phyloP scores from a whole-genome alignment of 2,113 vertebrate species.

The Mormyrus lacerda region DNA sequence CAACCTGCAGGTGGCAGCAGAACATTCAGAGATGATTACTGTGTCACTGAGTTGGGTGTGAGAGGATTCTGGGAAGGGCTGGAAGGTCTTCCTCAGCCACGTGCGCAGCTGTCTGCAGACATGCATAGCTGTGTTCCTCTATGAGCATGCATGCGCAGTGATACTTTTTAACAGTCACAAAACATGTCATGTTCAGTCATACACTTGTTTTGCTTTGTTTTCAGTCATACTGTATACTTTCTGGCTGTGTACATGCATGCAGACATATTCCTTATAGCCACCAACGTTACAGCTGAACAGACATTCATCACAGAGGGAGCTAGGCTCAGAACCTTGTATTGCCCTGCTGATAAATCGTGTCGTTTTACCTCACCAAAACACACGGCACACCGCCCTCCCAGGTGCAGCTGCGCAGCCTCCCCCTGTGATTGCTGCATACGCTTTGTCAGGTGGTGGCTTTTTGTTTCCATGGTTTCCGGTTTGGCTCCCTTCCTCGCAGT shows the following conservation, averaged over 20 bases:
- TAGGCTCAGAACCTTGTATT: not conserved
- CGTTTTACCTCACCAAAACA: not conserved
- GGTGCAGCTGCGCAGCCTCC: conserved; percentile 29
- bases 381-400: not conserved
- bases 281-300: not conserved
- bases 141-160: not conserved
- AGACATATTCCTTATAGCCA: not conserved
- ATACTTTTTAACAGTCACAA: not conserved
- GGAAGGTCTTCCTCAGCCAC: not conserved
- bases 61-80: too few relatives aligned
- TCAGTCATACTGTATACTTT: not conserved
- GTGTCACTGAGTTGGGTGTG: not conserved
- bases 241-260: not conserved
- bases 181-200: not conserved
- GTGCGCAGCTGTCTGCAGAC: not conserved
- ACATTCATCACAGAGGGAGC: not conserved
- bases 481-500: conserved; percentile 2
- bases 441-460: not conserved
- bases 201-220: not conserved
- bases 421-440: not conserved
- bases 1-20: not conserved
- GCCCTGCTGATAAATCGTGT: not conserved
- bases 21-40: not conserved
- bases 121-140: not conserved
- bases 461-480: conserved; percentile 17